phyloP scores from a whole-genome alignment of 2,113 vertebrate genomes.

The Oplegnathus fasciatus region DNA sequence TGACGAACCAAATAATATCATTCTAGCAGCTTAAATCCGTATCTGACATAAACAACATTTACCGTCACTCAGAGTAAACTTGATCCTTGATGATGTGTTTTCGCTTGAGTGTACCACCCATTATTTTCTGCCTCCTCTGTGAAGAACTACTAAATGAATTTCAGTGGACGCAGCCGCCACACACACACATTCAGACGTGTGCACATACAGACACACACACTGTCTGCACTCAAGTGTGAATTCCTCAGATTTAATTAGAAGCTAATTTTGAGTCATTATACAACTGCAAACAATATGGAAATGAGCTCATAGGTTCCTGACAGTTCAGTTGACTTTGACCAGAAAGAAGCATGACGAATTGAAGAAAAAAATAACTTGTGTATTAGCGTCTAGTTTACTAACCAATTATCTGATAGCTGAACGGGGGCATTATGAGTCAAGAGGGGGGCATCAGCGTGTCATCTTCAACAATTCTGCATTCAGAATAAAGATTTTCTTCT shows the following conservation, averaged over 20 bases:
- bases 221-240: slow-evolving; percentile 80
- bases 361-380: slow-evolving; percentile 37
- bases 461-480: slow-evolving; percentile 27
- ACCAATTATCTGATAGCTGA: slow-evolving; percentile 64
- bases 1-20: background rate
- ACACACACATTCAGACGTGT: slow-evolving; percentile 25
- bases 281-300: slow-evolving; percentile 83
- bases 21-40: slow-evolving; percentile 13
- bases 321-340: slow-evolving; percentile 76
- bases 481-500: background rate
- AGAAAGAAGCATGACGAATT: slow-evolving; percentile 60
- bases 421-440: slow-evolving; percentile 20
- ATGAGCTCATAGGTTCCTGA: slow-evolving; percentile 78
- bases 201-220: slow-evolving; percentile 55
- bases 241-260: slow-evolving; percentile 84
- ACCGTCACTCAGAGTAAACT: slow-evolving; percentile 46
- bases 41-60: slow-evolving; percentile 34
- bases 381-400: slow-evolving; percentile 59
- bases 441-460: slow-evolving; percentile 9
- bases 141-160: slow-evolving; percentile 67
- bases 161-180: slow-evolving; percentile 34
- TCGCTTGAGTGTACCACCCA: slow-evolving; percentile 43
- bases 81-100: slow-evolving; percentile 43
- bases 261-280: slow-evolving; percentile 83
- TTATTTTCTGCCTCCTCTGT: slow-evolving; percentile 62